Evolutionary conservation across 2,888 invertebrate species (phyloP).

Genomic region (Muschampia plurimacula): DNA sequence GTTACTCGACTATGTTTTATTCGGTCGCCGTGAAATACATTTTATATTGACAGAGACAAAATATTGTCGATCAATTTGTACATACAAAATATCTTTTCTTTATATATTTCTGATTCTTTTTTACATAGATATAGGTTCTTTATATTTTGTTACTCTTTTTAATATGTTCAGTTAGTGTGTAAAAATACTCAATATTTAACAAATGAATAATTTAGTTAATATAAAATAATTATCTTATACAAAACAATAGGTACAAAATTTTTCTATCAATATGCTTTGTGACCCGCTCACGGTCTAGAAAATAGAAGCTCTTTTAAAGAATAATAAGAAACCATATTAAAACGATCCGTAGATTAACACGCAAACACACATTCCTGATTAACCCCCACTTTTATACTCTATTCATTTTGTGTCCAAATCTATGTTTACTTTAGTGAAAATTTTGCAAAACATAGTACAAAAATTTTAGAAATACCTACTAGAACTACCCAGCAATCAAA

Average conservation of each 20-base stretch:
- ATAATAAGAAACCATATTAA: conserved; percentile 52
- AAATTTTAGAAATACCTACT: conserved; percentile 83
- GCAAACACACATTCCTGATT: conserved; percentile 59
- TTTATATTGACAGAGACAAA: conserved; percentile 31
- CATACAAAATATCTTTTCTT: conserved; percentile 68
- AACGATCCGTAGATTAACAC: conserved; percentile 52
- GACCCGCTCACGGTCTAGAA: conserved; percentile 55
- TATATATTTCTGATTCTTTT: conserved; percentile 72
- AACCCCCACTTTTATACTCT: conserved; percentile 61
- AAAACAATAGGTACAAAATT: conserved; percentile 78
- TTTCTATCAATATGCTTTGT: conserved; percentile 43
- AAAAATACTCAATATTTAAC: conserved; percentile 83
- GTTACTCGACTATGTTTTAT: too few species aligned
- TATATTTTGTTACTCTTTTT: conserved; percentile 72
- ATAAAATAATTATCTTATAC: conserved; percentile 81
- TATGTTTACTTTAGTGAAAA: conserved; percentile 82
- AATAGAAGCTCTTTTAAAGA: conserved; percentile 72
- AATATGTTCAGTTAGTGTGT: conserved; percentile 82
- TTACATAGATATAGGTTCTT: conserved; percentile 70
- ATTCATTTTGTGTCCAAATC: conserved; percentile 79
- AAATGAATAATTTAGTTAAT: conserved; percentile 75
- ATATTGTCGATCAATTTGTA: conserved; percentile 60
- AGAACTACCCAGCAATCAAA: conserved; percentile 80
- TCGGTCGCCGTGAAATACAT: background rate
- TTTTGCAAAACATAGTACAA: conserved; percentile 86